Conservation (phyloP, 2,888 invertebrate species). For the Parelbella ahira region DNA sequence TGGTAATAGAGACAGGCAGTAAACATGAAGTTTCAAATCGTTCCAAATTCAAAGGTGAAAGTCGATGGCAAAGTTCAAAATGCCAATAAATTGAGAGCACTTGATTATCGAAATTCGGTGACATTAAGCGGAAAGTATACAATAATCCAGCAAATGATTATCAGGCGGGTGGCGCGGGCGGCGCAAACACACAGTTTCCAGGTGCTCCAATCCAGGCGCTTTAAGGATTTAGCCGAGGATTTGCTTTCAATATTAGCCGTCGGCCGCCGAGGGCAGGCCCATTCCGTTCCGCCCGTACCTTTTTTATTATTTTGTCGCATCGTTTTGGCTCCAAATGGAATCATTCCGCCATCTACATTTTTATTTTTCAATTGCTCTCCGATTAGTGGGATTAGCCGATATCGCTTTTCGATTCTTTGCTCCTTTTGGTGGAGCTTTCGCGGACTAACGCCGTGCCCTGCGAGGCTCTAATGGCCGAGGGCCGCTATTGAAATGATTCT, state of each 20-base stretch:
- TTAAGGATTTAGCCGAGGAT: conserved; percentile 80
- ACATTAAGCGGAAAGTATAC: conserved; percentile 73
- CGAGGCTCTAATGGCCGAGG: conserved; percentile 38
- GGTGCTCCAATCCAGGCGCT: conserved; percentile 77
- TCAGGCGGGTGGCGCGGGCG: conserved; percentile 50
- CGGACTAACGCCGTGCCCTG: conserved; percentile 52
- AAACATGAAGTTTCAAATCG: conserved; percentile 35
- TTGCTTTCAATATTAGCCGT: conserved; percentile 81
- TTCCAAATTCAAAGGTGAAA: conserved; percentile 44
- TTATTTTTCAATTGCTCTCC: conserved; percentile 81
- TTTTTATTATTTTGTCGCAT: conserved; percentile 81
- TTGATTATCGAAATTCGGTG: conserved; percentile 62
- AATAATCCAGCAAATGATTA: conserved; percentile 77
- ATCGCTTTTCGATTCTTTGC: conserved; percentile 78
- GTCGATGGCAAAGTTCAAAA: conserved; percentile 38
- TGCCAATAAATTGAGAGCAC: conserved; percentile 41
- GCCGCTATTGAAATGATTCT: conserved; percentile 25
- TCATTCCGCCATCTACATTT: conserved; percentile 81
- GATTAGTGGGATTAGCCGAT: conserved; percentile 80
- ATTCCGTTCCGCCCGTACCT: conserved; percentile 67
- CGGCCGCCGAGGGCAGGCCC: conserved; percentile 64
- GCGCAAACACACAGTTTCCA: conserved; percentile 73
- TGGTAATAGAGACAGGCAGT: not conserved
- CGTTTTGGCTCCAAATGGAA: conserved; percentile 80
- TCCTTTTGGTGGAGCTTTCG: conserved; percentile 69